Base-by-base conservation (phyloP, 1,140 invertebrate species). In the Magallana ariakensis region DNA sequence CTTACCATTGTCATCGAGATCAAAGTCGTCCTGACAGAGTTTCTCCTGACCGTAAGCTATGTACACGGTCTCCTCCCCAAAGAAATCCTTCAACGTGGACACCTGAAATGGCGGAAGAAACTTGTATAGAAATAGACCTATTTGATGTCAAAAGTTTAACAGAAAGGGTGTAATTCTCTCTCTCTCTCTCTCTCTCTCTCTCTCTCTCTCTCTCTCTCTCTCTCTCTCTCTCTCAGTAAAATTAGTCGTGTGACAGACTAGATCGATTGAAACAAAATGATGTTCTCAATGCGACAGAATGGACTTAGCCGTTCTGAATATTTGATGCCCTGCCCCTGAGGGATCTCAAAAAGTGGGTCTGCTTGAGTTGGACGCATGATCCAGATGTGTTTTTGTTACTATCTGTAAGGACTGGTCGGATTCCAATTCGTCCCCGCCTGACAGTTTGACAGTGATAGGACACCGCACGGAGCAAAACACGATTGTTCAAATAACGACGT, bases 31-130 rank as follows among this genome's bases (percentile, higher is more conserved):
- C 87, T 96, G 96, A 89, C 95, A 95, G 85, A 96, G 95, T 70
- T 97, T 97, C 94, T 99, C 98, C 86, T 97, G 97, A 22, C 98
- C 98, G 94, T 98, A 99, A 6, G 97, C 98, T 92, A 99, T 97
- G 93, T 99, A 99, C 22, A 99, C 96, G 92, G 97, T 97, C 80
- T 96, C 95, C 57, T 96, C 95, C 84, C 95, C 96, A 94, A 99
- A 99, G 95, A 99, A 98, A 91, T 99, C 98, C 88, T 97, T 96
- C 83, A 99, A 94, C 62, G 95, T 95, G 1, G 96, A 96, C 5
- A 96, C 95, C 96, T 96, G 90, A 53, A 92, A 92, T 85, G 60
- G 15, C 9, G 16, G 13, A 46, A 15, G 11, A 62, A 62, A 62
- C 15, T 19, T 0, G 15, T 62, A 62, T 5, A 62, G 5, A 46